These are phyloP conservation scores for Chaetura pelagica DNA, from an alignment of 2,113 vertebrate genomes.

Conservation along the genomic window DNA sequence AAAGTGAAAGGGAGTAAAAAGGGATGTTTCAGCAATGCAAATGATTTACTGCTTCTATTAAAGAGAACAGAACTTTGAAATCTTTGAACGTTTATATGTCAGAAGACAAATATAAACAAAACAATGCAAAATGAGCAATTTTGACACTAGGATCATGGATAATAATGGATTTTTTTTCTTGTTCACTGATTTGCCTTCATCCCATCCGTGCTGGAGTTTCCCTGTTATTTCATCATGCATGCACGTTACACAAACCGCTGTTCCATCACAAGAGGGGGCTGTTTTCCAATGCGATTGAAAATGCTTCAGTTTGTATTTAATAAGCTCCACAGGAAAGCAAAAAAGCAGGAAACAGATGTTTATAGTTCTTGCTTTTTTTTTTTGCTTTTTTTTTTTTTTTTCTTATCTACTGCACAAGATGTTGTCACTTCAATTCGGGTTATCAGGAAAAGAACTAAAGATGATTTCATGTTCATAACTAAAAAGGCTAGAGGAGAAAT, in stretches of 20 bases:
- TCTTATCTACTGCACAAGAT: background rate
- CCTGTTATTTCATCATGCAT: background rate
- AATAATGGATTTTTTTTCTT: background rate
- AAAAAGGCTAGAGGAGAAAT: background rate
- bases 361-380: background rate
- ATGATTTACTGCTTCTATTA: background rate
- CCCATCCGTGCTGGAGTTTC: background rate
- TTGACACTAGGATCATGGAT: background rate
- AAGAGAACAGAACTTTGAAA: background rate
- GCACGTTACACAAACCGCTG: background rate
- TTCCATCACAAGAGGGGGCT: conserved; percentile 76
- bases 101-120: background rate
- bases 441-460: conserved; percentile 2
- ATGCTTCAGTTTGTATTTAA: background rate
- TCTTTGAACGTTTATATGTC: background rate
- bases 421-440: background rate
- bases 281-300: conserved; percentile 52
- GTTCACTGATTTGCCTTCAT: background rate
- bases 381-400: background rate
- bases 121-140: background rate
- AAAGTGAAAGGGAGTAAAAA: background rate
- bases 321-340: background rate
- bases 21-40: background rate
- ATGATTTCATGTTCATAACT: background rate
- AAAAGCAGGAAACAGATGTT: background rate